Evolutionary conservation across 2,113 vertebrate species (phyloP), one percentile per base, ranked within the genome.

Genomic region (Saccopteryx leptura): DNA sequence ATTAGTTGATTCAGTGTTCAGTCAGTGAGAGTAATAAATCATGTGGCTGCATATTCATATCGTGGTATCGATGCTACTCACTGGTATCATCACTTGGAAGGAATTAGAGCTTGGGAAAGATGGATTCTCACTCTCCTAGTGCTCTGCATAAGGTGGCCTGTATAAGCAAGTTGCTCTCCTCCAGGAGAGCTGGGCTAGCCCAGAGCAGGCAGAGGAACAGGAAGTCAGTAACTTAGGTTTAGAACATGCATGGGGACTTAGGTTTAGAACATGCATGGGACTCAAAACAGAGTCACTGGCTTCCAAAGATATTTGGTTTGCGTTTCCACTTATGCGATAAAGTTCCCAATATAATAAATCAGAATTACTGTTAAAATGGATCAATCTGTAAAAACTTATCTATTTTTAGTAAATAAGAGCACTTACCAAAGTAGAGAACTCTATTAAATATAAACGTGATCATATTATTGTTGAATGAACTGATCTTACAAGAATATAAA

Each of bases 371-470:
- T 63, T 90, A 90, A 93, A 84, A 88, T 92, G 9, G 52, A 93
- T 63, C 2, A 69, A 69, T 88, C 71, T 95, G 4, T 80, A 52
- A 97, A 96, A 93, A 83, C 9, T 89, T 88, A 58, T 5, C 18
- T 82, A 68, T 72, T 93, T 88, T 84, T 88, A 76, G 56, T 83
- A 92, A 90, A 85, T 52, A 90, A 90, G 33, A 86, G 28, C 39
- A 50, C 94, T 54, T 76, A 88, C 24, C 14, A 81, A 93, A 68
- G 65, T 92, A 18, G n/a, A 96, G 78, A 81, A 95, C 23, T 14
- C 46, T 74, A 79, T 79, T 97, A 92, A 94, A 84, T 33, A 92
- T 69, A 96, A 79, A 83, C 11, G 84, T 90, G 48, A 60, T 84
- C 71, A 58, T 18, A 31, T 76, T 90, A 72, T 21, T 75, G 2